Percentiles rank a stretch among this genome's conserved stretches.
phyloP scores from a whole-genome alignment of 1,140 invertebrate species.

The Heliconius congener region DNA sequence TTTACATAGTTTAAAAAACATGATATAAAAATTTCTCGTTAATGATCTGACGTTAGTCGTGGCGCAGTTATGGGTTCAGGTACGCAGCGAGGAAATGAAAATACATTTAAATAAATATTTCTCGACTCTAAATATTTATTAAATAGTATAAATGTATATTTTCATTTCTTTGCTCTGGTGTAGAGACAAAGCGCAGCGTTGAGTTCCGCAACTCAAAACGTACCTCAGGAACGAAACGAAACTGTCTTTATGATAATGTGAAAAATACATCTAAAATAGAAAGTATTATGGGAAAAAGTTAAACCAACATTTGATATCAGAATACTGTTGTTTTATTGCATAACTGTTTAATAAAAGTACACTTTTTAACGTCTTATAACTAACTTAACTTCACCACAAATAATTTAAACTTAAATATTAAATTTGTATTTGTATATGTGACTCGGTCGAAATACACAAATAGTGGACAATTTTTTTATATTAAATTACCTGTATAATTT shows the following conservation, averaged over 20 bases:
- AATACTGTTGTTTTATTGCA: conserved; percentile 16
- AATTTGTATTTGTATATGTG: conserved; percentile 9
- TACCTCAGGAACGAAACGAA: no score
- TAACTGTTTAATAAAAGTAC: not conserved
- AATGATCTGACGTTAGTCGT: no score
- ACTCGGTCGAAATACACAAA: not conserved
- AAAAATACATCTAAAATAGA: not conserved
- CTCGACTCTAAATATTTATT: no score
- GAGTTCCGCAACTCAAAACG: no score
- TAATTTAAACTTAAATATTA: conserved; percentile 7
- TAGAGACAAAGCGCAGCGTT: no score
- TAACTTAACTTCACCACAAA: conserved; percentile 6
- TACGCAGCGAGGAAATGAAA: no score
- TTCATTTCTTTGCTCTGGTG: no score
- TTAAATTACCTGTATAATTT: conserved; percentile 1
- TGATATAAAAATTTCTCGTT: no score
- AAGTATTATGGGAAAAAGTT: not conserved
- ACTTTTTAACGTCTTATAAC: conserved; percentile 11
- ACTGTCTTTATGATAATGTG: not conserved
- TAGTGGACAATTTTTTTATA: not conserved
- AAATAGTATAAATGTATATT: no score
- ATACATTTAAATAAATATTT: no score
- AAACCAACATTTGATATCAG: conserved; percentile 15
- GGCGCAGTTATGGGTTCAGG: no score
- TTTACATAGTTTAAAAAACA: no score